Base-by-base conservation (phyloP, 2,113 vertebrate species). In the Calidris pugnax region DNA sequence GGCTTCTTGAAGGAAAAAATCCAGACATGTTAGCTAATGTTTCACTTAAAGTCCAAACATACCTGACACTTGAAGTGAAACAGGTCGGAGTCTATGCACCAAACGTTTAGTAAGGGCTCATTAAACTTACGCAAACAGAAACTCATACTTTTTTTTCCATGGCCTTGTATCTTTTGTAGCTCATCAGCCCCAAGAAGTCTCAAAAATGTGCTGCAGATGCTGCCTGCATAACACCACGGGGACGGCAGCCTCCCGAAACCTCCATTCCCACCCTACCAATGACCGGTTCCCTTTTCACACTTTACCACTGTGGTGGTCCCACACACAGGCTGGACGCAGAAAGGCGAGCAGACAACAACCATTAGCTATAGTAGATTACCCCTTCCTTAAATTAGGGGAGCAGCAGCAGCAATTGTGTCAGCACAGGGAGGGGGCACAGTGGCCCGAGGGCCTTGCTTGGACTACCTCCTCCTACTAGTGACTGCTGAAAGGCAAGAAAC, bases 11-110 rank as follows among this genome's bases (percentile, higher is more conserved):
- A 87, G 28, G 45, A 85, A 87, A 55, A 85, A 87, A 85, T 26
- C 39, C 81, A 95, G 90, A 94, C 64, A 15, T 24, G 26, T 62
- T 73, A 77, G 92, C 67, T 97, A 95, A 95, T 92, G 82, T 95
- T 95, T 96, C 82, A 93, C 87, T 51, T 80, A 2, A 66, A 95
- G 75, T 77, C 96, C 78, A 96, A 94, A 90, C 72, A 91, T 43
- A 94, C 22, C 67, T 80, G 78, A 94, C 92, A 83, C 67, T 85
- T 82, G 47, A 94, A 96, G 68, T 75, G 76, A 94, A 95, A 86
- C 56, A 89, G 76, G 83, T 96, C 21, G 1, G 85, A 96, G 72
- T 90, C 87, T 95, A 56, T 16, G 27, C 72, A 78, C 60, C 14
- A 3, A 93, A 93, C 64, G 68, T 90, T 83, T 55, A 90, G 78